These are phyloP conservation scores for Aplochiton taeniatus DNA, from an alignment of 2,797 vertebrate genomes.

Conservation along the genomic window DNA sequence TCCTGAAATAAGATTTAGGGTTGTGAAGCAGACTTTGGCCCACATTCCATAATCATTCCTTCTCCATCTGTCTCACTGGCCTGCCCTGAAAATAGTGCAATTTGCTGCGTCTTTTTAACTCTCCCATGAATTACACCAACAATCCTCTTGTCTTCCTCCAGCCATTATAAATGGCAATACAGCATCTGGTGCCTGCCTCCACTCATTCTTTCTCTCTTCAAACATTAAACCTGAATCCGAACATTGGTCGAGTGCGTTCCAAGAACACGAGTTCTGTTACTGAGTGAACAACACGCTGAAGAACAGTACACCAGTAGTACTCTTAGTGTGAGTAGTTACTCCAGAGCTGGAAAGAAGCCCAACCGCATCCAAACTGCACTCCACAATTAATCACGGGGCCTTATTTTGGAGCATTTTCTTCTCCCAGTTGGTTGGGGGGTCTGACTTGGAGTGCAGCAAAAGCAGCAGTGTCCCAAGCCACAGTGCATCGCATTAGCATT, in stretches of 20 bases:
- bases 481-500: conserved; percentile 35
- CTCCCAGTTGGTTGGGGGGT: conserved; percentile 16
- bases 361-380: conserved; percentile 18
- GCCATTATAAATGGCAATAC: conserved; percentile 30
- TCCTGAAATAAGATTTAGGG: conserved; percentile 46
- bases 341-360: conserved; percentile 12
- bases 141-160: conserved; percentile 46
- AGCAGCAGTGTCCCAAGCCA: conserved; percentile 25
- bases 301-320: conserved; percentile 3
- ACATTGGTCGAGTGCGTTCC: conserved; percentile 24
- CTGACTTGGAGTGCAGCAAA: conserved; percentile 14
- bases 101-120: conserved; percentile 26
- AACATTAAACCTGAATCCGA: conserved; percentile 19
- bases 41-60: conserved; percentile 58
- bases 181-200: conserved; percentile 44
- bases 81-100: conserved; percentile 44
- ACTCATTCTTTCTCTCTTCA: conserved; percentile 27
- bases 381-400: conserved; percentile 39
- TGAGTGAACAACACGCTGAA: neutral
- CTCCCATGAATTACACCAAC: conserved; percentile 31
- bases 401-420: conserved; percentile 20
- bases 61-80: conserved; percentile 48
- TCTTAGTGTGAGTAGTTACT: neutral
- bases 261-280: neutral
- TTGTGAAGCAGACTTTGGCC: conserved; percentile 55